Evolutionary conservation across 2,888 invertebrate genomes (phyloP), one percentile per base, ranked within the genome.

Genomic region (Sarcophaga rosellei): DNA sequence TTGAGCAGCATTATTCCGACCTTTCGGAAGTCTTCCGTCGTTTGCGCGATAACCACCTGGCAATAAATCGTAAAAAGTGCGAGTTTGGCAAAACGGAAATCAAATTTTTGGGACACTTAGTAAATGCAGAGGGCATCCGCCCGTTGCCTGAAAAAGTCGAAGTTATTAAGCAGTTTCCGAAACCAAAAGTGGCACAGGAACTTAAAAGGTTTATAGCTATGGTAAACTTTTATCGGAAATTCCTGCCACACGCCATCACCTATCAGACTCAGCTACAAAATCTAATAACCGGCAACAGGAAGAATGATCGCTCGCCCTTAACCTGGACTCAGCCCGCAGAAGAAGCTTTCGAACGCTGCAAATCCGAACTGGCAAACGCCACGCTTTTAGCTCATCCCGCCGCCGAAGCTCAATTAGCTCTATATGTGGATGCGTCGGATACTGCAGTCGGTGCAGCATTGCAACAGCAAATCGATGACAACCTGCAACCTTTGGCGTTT

Each of bases 201-300:
- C 47, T 47, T 1, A 47, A 47, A 47, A 47, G 47, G 15, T 15
- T 47, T 47, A 47, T 47, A 15, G 47, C 47, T 3, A 47, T 47
- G 15, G 15, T 47, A 47, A 89, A 88, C 61, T 88, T 87, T 80
- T 88, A 89, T 59, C 76, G 84, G 21, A 72, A 81, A 8, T 86
- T 86, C 47, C 53, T 87, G 4, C 83, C 77, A 21, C 25, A 84
- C 20, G 72, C 84, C 1, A 63, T 72, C 4, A 4, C 65, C 1
- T 68, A 72, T 12, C 88, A 87, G 63, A 25, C 62, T 11, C 17
- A 47, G 4, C 70, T 87, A 17, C 72, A 85, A 21, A 15, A 25
- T 6, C 6, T 35, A 6, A 35, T 35, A 6, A 0, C 6, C 35
- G 35, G 35, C 0, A 35, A 35, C 35, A 35, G 6, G 6, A 35